Conservation (phyloP, 1,140 invertebrate genomes). For the Mylabris phalerata region DNA sequence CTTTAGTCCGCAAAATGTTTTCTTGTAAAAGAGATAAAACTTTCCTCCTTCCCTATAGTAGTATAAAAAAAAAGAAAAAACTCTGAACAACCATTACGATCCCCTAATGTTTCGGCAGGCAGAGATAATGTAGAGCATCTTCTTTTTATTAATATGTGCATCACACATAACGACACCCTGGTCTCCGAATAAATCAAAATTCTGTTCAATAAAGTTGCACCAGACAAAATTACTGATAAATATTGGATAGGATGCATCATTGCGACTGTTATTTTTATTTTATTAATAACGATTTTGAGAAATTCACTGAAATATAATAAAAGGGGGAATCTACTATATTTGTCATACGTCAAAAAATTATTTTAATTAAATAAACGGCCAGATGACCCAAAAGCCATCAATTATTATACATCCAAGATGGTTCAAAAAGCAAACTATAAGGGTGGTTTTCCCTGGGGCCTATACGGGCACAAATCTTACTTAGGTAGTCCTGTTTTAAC, state of each 20-base stretch:
- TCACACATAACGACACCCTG: conserved; percentile 15
- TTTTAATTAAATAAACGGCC: background rate
- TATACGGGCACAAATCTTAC: no score
- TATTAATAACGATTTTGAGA: background rate
- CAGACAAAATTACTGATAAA: conserved; percentile 21
- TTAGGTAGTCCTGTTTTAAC: no score
- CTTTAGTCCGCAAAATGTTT: conserved; percentile 13
- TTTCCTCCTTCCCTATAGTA: conserved; percentile 16
- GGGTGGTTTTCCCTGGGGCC: no score
- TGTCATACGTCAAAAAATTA: background rate
- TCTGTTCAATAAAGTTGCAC: conserved; percentile 20
- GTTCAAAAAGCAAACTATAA: no score
- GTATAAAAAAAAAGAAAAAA: conserved; percentile 8
- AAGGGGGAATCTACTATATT: no score
- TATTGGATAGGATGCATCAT: conserved; percentile 16
- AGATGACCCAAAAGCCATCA: background rate
- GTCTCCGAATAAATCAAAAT: conserved; percentile 23
- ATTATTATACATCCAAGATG: no score
- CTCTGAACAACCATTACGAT: conserved; percentile 20
- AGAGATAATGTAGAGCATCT: conserved; percentile 19
- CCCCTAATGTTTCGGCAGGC: conserved; percentile 23
- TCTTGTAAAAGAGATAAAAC: conserved; percentile 18
- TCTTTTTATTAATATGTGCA: conserved; percentile 21
- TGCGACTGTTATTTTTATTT: conserved; percentile 17
- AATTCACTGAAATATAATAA: background rate